Evolutionary conservation across 2,113 vertebrate species (phyloP), one percentile per base, ranked within the genome.

Genomic region (Recurvirostra avosetta): DNA sequence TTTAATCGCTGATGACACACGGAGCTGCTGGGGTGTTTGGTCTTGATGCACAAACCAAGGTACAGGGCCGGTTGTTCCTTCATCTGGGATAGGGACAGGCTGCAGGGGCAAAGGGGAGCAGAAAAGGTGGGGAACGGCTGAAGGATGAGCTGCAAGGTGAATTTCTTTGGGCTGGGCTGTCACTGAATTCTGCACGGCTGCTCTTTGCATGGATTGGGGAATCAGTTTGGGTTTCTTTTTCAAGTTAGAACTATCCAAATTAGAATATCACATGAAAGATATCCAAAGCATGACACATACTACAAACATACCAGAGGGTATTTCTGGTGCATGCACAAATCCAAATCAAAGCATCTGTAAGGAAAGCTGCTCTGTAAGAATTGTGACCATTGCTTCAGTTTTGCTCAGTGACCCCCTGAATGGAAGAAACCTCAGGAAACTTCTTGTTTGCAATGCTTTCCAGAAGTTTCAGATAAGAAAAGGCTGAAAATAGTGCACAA

Each of bases 231-330:
- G 5, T 68, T 72, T n/a, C 23, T 22, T 77, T 67, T 49, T 41
- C 8, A 55, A 9, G 34, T 26, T 32, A 66, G 40, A 66, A 66
- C 22, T 66, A 66, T 14, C 38, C 61, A 29, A 20, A 63, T 29
- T 29, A 29, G 61, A 63, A 41, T 29, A 63, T 20, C 61, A 70
- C 49, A 40, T 86, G 12, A 86, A 32, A 79, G 13, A 26, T 70
- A 73, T 15, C 36, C 50, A 70, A 86, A 63, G 34, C 22, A 6
- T 30, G 26, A 50, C 21, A 27, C 3, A 2, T 40, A 36, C 16
- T 14, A 41, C 18, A 18, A 59, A 65, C 2, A 0, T 38, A 63
- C 8, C 19, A 27, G 12, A 9, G 22, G 8, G 0, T 52, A 56
- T 55, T 84, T 84, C 55, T 86, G 22, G 13, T 77, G n/a, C 36